phyloP scores from a whole-genome alignment of 2,888 invertebrate species.

The Pseudococcus longispinus region DNA sequence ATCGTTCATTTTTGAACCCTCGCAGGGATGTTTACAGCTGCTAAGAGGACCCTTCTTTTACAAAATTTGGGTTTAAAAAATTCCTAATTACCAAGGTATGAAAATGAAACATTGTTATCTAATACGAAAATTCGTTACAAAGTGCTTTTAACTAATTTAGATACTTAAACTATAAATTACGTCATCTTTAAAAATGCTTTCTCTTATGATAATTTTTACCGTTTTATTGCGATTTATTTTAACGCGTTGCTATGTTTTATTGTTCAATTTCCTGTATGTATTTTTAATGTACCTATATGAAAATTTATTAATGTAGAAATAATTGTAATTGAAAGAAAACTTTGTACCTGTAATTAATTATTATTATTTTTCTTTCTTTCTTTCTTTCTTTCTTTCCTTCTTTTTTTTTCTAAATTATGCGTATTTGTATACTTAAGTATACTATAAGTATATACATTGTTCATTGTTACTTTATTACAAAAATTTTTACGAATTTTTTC shows the following conservation, averaged over 20 bases:
- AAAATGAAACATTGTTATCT: not conserved
- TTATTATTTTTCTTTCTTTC: conserved; percentile 2
- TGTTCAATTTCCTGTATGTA: not conserved
- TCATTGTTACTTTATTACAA: conserved; percentile 42
- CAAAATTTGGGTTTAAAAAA: not conserved
- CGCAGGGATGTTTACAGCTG: not conserved
- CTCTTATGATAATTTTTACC: not conserved
- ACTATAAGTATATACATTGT: conserved; percentile 20
- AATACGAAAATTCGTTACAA: not conserved
- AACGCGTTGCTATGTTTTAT: not conserved
- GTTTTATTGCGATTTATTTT: not conserved
- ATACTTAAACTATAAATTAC: not conserved
- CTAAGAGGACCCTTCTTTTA: not conserved
- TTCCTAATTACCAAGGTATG: not conserved
- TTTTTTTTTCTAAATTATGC: conserved; percentile 3
- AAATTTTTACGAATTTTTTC: conserved; percentile 29
- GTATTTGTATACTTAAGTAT: conserved; percentile 6
- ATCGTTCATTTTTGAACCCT: not conserved
- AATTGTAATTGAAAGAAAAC: conserved; percentile 18
- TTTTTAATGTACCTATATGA: not conserved
- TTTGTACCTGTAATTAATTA: conserved; percentile 31
- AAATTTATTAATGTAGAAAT: conserved; percentile 1
- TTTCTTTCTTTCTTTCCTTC: conserved; percentile 8
- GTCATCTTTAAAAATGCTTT: conserved; percentile 1
- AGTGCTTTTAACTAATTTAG: not conserved